Evolutionary conservation across 1,140 invertebrate species (phyloP).

Genomic region (Hormaphis cornu): DNA sequence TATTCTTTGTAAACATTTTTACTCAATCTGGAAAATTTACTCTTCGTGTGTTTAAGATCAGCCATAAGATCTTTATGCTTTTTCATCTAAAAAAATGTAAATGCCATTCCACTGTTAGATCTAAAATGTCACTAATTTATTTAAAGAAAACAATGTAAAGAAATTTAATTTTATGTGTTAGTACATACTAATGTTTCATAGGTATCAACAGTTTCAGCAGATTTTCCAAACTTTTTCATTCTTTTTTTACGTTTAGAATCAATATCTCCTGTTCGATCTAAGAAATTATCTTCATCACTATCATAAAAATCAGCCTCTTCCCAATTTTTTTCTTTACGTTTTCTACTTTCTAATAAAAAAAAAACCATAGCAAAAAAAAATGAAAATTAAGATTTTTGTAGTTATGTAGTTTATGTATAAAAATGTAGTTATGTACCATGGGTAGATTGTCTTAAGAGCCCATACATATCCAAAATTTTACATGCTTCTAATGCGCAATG

Average conservation of each 20-base stretch:
- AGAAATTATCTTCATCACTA: constrained; percentile 93
- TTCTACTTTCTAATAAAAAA: constrained; percentile 49
- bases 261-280: constrained; percentile 87
- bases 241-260: constrained; percentile 75
- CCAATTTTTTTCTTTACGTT: constrained; percentile 65
- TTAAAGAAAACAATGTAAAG: neutral
- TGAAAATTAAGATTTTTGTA: too few species aligned
- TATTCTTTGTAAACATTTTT: constrained; percentile 26
- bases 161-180: neutral
- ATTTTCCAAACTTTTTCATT: constrained; percentile 59
- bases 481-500: constrained; percentile 93
- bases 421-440: constrained; percentile 26
- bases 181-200: constrained; percentile 59
- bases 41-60: constrained; percentile 46
- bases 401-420: too few species aligned
- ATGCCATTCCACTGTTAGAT: neutral
- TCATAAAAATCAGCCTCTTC: constrained; percentile 88
- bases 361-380: constrained; percentile 28
- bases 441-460: constrained; percentile 33
- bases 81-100: constrained; percentile 48
- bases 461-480: constrained; percentile 66
- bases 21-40: constrained; percentile 34
- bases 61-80: constrained; percentile 53
- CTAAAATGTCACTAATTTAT: neutral
- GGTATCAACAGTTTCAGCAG: constrained; percentile 55